These are phyloP conservation scores for Drosophila leontia DNA, from an alignment of 1,140 invertebrate genomes.

Conservation along the genomic window DNA sequence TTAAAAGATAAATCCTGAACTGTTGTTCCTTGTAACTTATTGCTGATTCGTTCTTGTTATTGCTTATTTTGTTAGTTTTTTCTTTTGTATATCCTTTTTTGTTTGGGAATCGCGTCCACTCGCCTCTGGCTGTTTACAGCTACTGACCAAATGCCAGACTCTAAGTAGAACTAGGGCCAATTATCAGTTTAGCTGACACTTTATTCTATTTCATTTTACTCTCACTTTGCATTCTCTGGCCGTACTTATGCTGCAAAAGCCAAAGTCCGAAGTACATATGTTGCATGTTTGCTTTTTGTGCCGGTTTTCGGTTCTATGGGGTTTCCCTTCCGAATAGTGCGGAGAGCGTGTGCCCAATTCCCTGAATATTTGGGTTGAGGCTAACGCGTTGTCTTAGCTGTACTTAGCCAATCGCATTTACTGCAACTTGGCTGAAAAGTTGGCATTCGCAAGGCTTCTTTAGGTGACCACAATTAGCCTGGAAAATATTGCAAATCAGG, in stretches of 20 bases:
- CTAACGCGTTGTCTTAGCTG: constrained; percentile 52
- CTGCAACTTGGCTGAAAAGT: constrained; percentile 25
- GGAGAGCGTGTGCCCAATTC: constrained; percentile 39
- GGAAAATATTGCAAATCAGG: constrained; percentile 15
- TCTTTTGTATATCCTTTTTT: not conserved
- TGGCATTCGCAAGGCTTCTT: constrained; percentile 58
- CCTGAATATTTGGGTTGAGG: constrained; percentile 60
- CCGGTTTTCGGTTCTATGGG: constrained; percentile 35
- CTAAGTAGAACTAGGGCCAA: constrained; percentile 53
- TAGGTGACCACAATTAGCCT: constrained; percentile 32
- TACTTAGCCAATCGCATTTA: constrained; percentile 45
- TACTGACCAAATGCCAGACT: constrained; percentile 52
- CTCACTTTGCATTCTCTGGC: constrained; percentile 14
- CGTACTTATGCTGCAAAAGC: constrained; percentile 38
- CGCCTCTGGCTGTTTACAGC: constrained; percentile 49
- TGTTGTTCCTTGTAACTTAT: not conserved
- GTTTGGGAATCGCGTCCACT: constrained; percentile 44
- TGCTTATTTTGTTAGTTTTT: constrained; percentile 7
- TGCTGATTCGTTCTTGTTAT: not conserved
- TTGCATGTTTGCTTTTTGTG: constrained; percentile 31
- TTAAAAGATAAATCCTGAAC: not conserved
- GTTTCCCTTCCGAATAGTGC: constrained; percentile 32
- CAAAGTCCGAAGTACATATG: constrained; percentile 42
- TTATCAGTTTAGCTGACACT: constrained; percentile 59
- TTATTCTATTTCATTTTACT: constrained; percentile 33